These are phyloP conservation scores for Candidula unifasciata DNA, from an alignment of 2,888 invertebrate species.

Conservation along the genomic window DNA sequence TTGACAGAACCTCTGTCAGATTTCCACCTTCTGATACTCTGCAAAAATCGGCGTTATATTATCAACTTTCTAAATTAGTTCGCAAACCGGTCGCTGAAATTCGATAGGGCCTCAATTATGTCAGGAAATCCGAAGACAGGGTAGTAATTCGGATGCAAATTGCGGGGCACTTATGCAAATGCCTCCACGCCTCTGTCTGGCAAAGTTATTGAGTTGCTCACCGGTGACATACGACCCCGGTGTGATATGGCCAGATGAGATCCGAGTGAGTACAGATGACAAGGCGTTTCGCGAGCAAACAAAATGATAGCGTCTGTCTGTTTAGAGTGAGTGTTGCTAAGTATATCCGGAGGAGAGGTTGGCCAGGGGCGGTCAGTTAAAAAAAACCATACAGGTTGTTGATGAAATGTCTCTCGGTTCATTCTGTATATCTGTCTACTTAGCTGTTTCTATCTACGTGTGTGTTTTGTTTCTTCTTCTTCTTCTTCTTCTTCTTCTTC, in stretches of 20 bases:
- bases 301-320: neutral
- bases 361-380: no score
- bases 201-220: neutral
- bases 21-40: neutral
- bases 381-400: neutral
- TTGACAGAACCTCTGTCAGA: neutral
- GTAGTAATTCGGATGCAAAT: constrained; percentile 41
- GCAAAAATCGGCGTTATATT: neutral
- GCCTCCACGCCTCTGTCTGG: neutral
- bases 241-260: neutral
- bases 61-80: constrained; percentile 30
- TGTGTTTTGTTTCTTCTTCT: no score
- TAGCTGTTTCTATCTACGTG: neutral
- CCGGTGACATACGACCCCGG: constrained; percentile 12
- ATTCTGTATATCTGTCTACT: neutral
- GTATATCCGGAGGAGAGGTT: no score
- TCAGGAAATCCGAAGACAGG: neutral
- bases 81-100: constrained; percentile 16
- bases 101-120: constrained; percentile 21
- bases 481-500: neutral
- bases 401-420: neutral
- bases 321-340: neutral
- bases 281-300: neutral
- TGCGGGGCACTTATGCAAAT: constrained; percentile 32
- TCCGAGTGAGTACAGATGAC: neutral